Evolutionary conservation across 2,888 invertebrate species (phyloP).

Genomic region (Napeogenes inachia): DNA sequence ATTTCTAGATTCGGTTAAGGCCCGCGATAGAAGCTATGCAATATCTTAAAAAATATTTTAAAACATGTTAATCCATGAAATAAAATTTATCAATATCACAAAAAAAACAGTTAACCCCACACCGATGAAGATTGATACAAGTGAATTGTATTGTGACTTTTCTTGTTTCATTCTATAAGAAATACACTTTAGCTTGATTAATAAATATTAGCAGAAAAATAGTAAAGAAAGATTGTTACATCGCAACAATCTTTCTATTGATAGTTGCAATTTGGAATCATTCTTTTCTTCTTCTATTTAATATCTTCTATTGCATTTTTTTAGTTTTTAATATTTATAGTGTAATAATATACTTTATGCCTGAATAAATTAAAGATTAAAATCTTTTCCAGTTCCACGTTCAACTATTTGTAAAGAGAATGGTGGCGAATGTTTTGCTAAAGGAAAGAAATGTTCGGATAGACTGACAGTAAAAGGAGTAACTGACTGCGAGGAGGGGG

Average conservation of each 20-base stretch:
- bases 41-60: not conserved
- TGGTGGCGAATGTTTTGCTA: slow-evolving; percentile 35
- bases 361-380: too few species aligned
- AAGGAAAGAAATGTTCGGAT: slow-evolving; percentile 28
- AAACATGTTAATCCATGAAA: not conserved
- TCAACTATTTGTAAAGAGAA: slow-evolving; percentile 30
- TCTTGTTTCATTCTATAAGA: slow-evolving; percentile 44
- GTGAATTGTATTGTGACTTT: slow-evolving; percentile 52
- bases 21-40: too few species aligned
- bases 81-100: slow-evolving; percentile 23
- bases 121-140: slow-evolving; percentile 55
- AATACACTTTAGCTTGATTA: slow-evolving; percentile 46
- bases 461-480: slow-evolving; percentile 27
- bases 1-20: too few species aligned
- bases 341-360: too few species aligned
- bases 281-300: slow-evolving; percentile 8
- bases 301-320: slow-evolving; percentile 4
- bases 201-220: slow-evolving; percentile 43
- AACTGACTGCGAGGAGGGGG: slow-evolving; percentile 30
- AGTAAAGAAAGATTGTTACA: not conserved
- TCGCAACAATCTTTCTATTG: not conserved
- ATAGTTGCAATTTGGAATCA: slow-evolving; percentile 26
- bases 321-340: not conserved
- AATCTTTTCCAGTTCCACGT: slow-evolving; percentile 32
- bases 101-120: slow-evolving; percentile 36